phyloP scores from a whole-genome alignment of 2,797 vertebrate species.

The Melanotaenia trifasciata region DNA sequence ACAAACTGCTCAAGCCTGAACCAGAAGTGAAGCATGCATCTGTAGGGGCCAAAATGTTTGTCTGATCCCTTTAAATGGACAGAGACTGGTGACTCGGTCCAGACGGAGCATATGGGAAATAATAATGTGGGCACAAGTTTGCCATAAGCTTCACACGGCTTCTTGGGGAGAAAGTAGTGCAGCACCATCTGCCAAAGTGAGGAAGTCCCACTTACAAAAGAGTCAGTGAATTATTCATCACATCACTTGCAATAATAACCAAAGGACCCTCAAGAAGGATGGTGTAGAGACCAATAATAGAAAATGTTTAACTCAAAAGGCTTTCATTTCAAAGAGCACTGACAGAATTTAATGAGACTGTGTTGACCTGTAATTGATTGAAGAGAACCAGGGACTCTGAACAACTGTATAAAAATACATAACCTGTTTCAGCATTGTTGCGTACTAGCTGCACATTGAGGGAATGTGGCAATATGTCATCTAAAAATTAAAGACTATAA shows the following conservation, averaged over 20 bases:
- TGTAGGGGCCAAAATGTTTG: constrained; percentile 5
- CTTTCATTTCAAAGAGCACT: constrained; percentile 8
- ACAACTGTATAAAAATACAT: constrained; percentile 1
- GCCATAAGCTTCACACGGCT: constrained; percentile 59
- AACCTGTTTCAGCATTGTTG: neutral
- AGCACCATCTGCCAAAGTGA: constrained; percentile 61
- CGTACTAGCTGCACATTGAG: neutral
- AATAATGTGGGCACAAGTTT: constrained; percentile 61
- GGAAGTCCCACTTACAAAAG: constrained; percentile 53
- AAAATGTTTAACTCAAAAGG: constrained; percentile 26
- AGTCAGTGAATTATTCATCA: constrained; percentile 58
- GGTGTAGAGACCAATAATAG: constrained; percentile 17
- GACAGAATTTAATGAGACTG: neutral
- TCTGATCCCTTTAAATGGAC: constrained; percentile 43
- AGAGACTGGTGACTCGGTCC: constrained; percentile 32
- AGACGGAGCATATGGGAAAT: constrained; percentile 66
- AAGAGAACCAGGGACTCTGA: neutral
- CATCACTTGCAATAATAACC: constrained; percentile 27
- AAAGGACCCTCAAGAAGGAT: constrained; percentile 34
- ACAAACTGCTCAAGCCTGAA: constrained; percentile 5
- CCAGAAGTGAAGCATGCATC: constrained; percentile 51
- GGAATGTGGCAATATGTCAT: neutral
- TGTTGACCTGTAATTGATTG: neutral
- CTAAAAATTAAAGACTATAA: neutral
- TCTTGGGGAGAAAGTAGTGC: constrained; percentile 38